phyloP scores from a whole-genome alignment of 2,888 invertebrate species.

The Apantesis nais region DNA sequence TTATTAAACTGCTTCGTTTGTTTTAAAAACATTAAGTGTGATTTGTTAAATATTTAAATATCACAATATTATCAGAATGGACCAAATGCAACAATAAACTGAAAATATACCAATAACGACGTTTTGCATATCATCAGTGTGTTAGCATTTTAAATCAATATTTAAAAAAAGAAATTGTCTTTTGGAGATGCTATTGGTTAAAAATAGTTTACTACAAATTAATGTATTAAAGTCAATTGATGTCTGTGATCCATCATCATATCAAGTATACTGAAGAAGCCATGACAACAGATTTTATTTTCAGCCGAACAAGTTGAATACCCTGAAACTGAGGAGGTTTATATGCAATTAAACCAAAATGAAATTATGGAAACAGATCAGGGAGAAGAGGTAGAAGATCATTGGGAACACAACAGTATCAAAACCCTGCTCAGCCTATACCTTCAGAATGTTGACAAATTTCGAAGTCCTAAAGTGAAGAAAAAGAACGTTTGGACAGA shows the following conservation, averaged over 20 bases:
- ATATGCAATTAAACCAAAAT: conserved; percentile 64
- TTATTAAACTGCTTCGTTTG: conserved; percentile 1
- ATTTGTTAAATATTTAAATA: neutral
- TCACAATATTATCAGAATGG: neutral
- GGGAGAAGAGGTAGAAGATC: conserved; percentile 71
- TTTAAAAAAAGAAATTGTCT: neutral
- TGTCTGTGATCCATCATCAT: conserved; percentile 16
- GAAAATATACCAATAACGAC: neutral
- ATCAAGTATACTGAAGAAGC: conserved; percentile 12
- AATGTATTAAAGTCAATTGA: conserved; percentile 26
- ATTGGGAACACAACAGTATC: conserved; percentile 73
- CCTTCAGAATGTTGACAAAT: conserved; percentile 72
- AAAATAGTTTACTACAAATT: neutral
- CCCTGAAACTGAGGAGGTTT: conserved; percentile 65
- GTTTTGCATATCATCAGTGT: neutral
- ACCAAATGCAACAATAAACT: neutral
- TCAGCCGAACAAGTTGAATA: conserved; percentile 66
- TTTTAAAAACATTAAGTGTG: neutral
- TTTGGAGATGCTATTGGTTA: no score
- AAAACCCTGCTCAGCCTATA: conserved; percentile 68
- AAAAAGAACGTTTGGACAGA: conserved; percentile 80
- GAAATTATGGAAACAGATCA: conserved; percentile 65
- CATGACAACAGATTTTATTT: conserved; percentile 56
- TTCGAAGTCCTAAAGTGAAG: conserved; percentile 76
- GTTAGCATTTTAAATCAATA: no score